Conservation (phyloP, 2,888 invertebrate species). For the Conops quadrifasciatus region DNA sequence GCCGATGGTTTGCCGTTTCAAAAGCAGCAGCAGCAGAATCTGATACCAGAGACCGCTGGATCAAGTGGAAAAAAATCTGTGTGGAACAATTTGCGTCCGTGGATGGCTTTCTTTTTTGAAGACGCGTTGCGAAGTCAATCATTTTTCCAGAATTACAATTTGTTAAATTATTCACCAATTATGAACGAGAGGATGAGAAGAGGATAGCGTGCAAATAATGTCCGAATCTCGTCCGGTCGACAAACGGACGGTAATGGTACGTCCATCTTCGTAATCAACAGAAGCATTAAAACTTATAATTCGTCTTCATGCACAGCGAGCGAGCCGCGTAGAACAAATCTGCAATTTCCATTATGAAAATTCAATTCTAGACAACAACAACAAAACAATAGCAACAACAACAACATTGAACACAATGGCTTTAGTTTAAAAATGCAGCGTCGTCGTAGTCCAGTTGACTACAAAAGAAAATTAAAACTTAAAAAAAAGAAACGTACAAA, state of each 20-base stretch:
- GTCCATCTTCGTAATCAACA: conserved; percentile 8
- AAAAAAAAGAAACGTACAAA: background rate
- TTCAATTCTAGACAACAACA: conserved; percentile 20
- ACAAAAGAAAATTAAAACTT: conserved; percentile 12
- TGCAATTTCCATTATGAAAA: conserved; percentile 32
- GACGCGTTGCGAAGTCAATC: no score
- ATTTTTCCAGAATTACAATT: background rate
- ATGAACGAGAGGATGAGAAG: background rate
- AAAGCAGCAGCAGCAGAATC: no score
- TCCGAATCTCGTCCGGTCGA: no score
- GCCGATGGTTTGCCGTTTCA: no score
- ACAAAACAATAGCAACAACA: background rate
- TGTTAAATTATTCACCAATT: conserved; percentile 19
- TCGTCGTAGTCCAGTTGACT: background rate
- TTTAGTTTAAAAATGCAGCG: conserved; percentile 11
- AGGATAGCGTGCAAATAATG: background rate
- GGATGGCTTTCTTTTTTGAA: no score
- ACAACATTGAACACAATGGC: conserved; percentile 7
- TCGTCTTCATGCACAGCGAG: conserved; percentile 10
- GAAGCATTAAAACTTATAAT: conserved; percentile 24
- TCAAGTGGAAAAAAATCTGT: no score
- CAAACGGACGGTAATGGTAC: background rate
- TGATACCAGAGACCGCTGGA: no score
- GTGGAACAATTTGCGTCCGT: no score
- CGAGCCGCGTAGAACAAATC: conserved; percentile 30